These are phyloP conservation scores for Pelmatolapia mariae DNA, from an alignment of 2,113 vertebrate genomes.

Conservation along the genomic window DNA sequence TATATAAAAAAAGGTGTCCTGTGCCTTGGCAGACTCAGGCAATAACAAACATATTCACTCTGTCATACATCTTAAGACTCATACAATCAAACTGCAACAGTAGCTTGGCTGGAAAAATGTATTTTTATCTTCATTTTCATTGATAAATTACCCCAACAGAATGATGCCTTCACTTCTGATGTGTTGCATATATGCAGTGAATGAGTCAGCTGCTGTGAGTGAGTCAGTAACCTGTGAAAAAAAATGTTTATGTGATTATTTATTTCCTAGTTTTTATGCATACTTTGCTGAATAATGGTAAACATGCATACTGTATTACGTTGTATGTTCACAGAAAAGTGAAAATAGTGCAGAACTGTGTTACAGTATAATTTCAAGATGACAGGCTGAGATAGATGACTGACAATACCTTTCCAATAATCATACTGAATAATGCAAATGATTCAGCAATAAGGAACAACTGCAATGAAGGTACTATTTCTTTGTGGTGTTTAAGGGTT, in stretches of 20 bases:
- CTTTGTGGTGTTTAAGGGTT: neutral
- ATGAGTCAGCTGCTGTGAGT: conserved; percentile 15
- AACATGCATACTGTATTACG: neutral
- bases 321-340: neutral
- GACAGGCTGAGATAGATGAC: neutral
- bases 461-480: neutral
- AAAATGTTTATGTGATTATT: neutral
- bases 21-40: neutral
- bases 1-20: neutral
- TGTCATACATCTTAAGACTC: neutral
- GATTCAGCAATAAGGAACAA: neutral
- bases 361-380: neutral
- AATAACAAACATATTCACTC: neutral
- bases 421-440: neutral
- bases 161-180: neutral
- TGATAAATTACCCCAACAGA: neutral
- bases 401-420: neutral
- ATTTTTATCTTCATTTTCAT: neutral
- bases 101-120: neutral
- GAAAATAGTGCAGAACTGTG: neutral
- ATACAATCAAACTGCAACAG: neutral
- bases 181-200: neutral
- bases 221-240: neutral
- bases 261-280: neutral
- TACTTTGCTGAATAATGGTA: neutral